phyloP scores from a whole-genome alignment of 2,113 vertebrate species.

The Galemys pyrenaicus region DNA sequence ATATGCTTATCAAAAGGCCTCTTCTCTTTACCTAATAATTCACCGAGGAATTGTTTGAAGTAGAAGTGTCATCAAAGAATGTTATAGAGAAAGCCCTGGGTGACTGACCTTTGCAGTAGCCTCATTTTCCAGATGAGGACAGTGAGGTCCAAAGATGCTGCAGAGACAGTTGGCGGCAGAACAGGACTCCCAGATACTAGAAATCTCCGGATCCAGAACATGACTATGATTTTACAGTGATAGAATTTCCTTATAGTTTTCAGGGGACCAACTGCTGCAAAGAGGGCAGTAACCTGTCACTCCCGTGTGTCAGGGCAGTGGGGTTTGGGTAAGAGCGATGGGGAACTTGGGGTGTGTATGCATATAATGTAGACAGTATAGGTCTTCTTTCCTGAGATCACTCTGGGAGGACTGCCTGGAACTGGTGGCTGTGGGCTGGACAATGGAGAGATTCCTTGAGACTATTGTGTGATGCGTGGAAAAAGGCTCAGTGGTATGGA shows the following conservation, averaged over 20 bases:
- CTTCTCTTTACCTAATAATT: conserved; percentile 44
- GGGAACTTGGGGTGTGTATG: background rate
- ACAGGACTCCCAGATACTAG: background rate
- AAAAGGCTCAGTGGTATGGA: background rate
- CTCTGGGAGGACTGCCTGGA: background rate
- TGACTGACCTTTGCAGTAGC: background rate
- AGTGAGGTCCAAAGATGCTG: background rate
- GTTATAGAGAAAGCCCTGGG: background rate
- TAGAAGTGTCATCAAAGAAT: background rate
- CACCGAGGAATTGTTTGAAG: conserved; percentile 27
- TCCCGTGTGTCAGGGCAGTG: background rate
- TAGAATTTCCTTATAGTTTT: background rate
- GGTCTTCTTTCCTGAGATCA: background rate
- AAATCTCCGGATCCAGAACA: background rate
- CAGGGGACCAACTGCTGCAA: background rate
- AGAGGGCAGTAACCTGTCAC: background rate
- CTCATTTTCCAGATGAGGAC: background rate
- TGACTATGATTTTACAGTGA: background rate
- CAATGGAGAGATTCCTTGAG: background rate
- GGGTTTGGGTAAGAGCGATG: background rate
- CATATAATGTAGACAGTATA: rapidly evolving
- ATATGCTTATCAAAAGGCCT: conserved; percentile 31
- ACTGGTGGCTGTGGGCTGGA: background rate
- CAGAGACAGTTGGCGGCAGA: background rate
- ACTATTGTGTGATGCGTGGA: background rate